Conservation (phyloP, 2,888 invertebrate species). For the Vannuccia rotundouncinata region DNA sequence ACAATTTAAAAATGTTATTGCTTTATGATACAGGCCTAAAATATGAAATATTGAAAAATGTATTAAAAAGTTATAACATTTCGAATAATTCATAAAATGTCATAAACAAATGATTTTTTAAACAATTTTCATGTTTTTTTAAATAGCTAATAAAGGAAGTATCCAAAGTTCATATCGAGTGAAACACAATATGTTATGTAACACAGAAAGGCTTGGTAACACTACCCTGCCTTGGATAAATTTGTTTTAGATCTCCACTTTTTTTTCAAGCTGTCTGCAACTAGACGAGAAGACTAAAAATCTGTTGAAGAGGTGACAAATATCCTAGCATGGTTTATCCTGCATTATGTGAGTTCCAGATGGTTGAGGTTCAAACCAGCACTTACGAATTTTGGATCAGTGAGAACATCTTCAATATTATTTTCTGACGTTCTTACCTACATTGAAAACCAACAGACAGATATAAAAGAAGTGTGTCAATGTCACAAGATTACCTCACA, state of each 20-base stretch:
- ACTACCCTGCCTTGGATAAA: neutral
- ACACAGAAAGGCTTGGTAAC: neutral
- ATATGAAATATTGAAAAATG: no score
- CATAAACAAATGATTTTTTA: no score
- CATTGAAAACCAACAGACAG: neutral
- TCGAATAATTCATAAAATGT: no score
- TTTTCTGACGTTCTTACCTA: constrained; percentile 27
- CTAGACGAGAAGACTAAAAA: neutral
- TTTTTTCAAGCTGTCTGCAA: no score
- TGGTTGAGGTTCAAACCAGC: constrained; percentile 2
- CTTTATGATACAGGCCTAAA: no score
- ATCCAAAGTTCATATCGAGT: no score
- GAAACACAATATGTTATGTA: no score
- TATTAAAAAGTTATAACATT: no score
- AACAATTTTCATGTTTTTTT: no score
- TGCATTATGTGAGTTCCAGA: neutral
- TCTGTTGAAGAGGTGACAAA: neutral
- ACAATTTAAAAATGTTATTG: no score
- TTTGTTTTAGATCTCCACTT: neutral
- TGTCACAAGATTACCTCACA: constrained; percentile 16
- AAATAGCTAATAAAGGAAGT: no score
- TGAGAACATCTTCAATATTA: constrained; percentile 7
- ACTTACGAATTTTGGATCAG: constrained; percentile 13
- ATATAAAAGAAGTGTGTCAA: neutral
- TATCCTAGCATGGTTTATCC: neutral